Percentiles rank a stretch among this genome's conserved stretches.
Evolutionary conservation across 2,113 vertebrate genomes (phyloP).

Genomic region (Mesembrinibis cayennensis): DNA sequence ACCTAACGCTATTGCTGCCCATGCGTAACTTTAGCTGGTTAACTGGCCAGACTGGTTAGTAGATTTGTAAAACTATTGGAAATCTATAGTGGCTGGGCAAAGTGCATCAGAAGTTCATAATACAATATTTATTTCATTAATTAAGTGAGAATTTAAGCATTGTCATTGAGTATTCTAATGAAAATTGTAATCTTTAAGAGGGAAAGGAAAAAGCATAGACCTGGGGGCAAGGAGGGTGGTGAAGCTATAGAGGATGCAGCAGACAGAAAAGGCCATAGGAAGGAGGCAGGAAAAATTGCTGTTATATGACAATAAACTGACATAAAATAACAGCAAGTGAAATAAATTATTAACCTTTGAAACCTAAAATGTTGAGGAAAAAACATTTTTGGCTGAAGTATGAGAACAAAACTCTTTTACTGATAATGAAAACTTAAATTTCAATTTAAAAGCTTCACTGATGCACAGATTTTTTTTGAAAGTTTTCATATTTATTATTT

Average conservation of each 20-base stretch:
- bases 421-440: neutral
- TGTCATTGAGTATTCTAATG: neutral
- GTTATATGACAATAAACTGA: neutral
- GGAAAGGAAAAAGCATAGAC: neutral
- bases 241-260: neutral
- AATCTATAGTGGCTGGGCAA: neutral
- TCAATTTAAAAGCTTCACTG: neutral
- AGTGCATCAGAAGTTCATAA: neutral
- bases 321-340: neutral
- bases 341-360: neutral
- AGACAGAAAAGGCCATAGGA: neutral
- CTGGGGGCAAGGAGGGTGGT: rapidly evolving
- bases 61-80: neutral
- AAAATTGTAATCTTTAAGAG: neutral
- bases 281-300: neutral
- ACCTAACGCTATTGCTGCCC: neutral
- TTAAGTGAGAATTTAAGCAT: neutral
- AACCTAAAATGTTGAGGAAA: neutral
- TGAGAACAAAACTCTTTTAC: neutral
- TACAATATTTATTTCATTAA: neutral
- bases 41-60: neutral
- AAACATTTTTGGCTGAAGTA: neutral
- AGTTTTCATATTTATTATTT: neutral
- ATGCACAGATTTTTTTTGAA: neutral
- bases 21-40: neutral